phyloP scores from a whole-genome alignment of 2,888 invertebrate species.

The Chromoteleia sp. region DNA sequence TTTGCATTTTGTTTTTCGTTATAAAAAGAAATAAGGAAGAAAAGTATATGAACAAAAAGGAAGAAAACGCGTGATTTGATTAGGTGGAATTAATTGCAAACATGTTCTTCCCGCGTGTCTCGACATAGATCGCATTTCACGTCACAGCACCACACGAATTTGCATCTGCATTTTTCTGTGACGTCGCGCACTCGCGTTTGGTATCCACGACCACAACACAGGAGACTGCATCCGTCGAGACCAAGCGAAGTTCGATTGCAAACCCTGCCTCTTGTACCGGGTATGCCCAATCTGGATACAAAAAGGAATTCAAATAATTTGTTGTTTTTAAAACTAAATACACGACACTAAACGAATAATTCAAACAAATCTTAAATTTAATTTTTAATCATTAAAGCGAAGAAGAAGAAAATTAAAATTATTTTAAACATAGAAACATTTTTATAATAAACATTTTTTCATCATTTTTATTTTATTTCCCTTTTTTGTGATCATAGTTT shows the following conservation, averaged over 20 bases:
- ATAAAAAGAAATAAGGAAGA: slow-evolving; percentile 3
- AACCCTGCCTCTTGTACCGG: slow-evolving; percentile 92
- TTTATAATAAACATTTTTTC: too few relatives aligned
- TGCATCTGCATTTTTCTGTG: slow-evolving; percentile 94
- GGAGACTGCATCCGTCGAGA: slow-evolving; percentile 93
- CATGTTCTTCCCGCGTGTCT: slow-evolving; percentile 92
- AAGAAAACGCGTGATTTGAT: slow-evolving; percentile 54
- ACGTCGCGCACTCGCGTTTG: slow-evolving; percentile 93
- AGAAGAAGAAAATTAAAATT: too few relatives aligned
- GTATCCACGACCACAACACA: slow-evolving; percentile 96
- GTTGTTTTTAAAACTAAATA: too few relatives aligned
- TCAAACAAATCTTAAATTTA: too few relatives aligned
- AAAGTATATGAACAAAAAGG: slow-evolving; percentile 18
- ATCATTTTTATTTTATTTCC: too few relatives aligned
- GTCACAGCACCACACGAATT: slow-evolving; percentile 96
- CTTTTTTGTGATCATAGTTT: too few relatives aligned
- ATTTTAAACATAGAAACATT: too few relatives aligned
- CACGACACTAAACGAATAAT: too few relatives aligned
- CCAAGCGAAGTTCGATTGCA: slow-evolving; percentile 94
- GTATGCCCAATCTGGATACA: slow-evolving; percentile 89
- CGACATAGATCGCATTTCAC: slow-evolving; percentile 94
- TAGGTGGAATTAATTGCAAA: slow-evolving; percentile 89
- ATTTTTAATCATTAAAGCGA: too few relatives aligned
- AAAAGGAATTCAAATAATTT: not conserved
- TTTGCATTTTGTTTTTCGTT: slow-evolving; percentile 27